Percentiles rank a stretch among this genome's conserved stretches.
phyloP scores from a whole-genome alignment of 2,797 vertebrate species.

The Cuniculus paca region DNA sequence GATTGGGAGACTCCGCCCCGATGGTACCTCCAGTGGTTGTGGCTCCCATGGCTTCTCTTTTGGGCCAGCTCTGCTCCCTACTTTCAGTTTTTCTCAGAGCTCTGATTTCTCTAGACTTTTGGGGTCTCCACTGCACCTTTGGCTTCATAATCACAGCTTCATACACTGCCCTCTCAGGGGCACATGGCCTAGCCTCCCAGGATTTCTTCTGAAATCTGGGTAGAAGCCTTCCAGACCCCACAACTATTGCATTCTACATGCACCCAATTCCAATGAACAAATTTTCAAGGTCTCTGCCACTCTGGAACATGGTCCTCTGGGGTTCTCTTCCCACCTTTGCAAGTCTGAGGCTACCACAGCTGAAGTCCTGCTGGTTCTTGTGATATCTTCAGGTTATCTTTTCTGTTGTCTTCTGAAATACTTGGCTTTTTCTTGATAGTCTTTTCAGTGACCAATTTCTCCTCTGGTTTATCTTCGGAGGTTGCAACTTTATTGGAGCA shows the following conservation, averaged over 20 bases:
- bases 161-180: neutral
- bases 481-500: neutral
- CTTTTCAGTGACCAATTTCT: neutral
- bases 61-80: neutral
- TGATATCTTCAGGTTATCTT: neutral
- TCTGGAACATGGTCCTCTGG: neutral
- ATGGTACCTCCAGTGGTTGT: no score
- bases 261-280: neutral
- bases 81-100: neutral
- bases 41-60: neutral
- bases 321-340: neutral
- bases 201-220: no score
- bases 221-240: neutral
- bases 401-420: neutral
- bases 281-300: neutral
- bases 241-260: neutral
- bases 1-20: no score
- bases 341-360: no score
- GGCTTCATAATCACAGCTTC: neutral
- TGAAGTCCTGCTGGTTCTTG: neutral
- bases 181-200: neutral
- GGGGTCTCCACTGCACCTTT: neutral
- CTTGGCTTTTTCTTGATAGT: neutral
- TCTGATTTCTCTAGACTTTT: neutral
- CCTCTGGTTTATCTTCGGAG: neutral